Evolutionary conservation across 2,888 invertebrate species (phyloP), one percentile per base, ranked within the genome.

Genomic region (Morpho deidamia): DNA sequence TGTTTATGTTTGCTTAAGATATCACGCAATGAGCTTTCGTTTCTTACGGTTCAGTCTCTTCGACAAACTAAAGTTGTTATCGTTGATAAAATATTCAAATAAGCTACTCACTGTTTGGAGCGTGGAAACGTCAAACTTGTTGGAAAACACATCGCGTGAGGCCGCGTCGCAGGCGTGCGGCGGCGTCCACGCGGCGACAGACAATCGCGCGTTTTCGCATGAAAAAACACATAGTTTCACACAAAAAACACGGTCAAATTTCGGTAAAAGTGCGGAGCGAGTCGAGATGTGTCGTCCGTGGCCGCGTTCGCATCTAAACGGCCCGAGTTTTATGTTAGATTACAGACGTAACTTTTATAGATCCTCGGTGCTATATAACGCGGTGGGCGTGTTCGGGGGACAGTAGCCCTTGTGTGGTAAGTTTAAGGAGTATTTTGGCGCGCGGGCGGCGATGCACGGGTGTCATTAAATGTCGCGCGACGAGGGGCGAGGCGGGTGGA

Each of bases 291-390:
- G 88, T 87, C 88, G 86, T 82, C 88, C 87, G 86, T 86, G 80
- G 85, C 86, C 87, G 87, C 88, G 87, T 88, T 88, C 88, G 82
- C 89, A 89, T 89, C 89, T 89, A 89, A 89, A 88, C 89, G 89
- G 89, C 87, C 88, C 85, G 88, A 88, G 87, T 89, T 89, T 89
- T 89, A 89, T 89, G 89, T 89, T 88, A 89, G 89, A 89, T 89
- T 89, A 89, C 89, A 89, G 88, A 89, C 89, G 88, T 89, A 88
- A 89, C 88, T 89, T 89, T 89, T 89, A 89, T 89, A 89, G 89
- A 89, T 89, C 89, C 88, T 89, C 88, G 86, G 88, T 88, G 88
- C 89, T 89, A 89, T 89, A 89, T 89, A 89, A 88, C 89, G 87
- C 83, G 86, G 85, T 83, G 83, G 83, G 78, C 76, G 78, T 71